These are phyloP conservation scores for Parazoanthus swiftii DNA, from an alignment of 92 coral and sea anemone genomes.

Conservation along the genomic window DNA sequence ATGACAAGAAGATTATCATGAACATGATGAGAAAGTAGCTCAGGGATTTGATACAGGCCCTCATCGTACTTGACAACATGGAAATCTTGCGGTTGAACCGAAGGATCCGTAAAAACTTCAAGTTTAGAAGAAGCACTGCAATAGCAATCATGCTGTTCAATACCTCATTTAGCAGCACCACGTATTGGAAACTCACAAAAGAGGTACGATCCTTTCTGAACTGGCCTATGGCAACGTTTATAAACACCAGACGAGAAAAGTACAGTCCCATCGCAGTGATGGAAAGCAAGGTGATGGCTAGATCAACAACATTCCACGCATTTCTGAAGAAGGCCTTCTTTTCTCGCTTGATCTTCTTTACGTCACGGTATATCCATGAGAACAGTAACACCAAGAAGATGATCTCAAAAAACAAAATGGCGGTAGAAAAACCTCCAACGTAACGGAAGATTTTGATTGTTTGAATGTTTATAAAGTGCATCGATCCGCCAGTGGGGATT, in stretches of 20 bases:
- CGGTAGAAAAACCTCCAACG: constrained; percentile 72
- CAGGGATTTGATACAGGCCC: constrained; percentile 60
- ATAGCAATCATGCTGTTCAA: constrained; percentile 62
- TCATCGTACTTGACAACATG: constrained; percentile 70
- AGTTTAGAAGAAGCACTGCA: constrained; percentile 70
- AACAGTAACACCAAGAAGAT: constrained; percentile 64
- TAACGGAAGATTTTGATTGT: constrained; percentile 82
- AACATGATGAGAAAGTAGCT: constrained; percentile 72
- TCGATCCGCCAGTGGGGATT: constrained; percentile 75
- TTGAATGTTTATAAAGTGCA: constrained; percentile 68
- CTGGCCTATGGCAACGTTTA: constrained; percentile 54
- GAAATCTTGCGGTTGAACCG: constrained; percentile 88
- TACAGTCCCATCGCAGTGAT: constrained; percentile 68
- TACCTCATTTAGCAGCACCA: constrained; percentile 71
- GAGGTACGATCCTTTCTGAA: constrained; percentile 64
- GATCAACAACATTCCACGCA: constrained; percentile 84
- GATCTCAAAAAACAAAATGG: constrained; percentile 75
- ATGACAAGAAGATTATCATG: constrained; percentile 67
- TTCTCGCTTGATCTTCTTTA: constrained; percentile 64
- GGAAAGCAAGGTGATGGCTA: constrained; percentile 57
- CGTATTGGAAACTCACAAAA: constrained; percentile 93
- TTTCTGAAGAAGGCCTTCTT: constrained; percentile 58
- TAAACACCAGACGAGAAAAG: constrained; percentile 74
- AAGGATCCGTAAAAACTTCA: constrained; percentile 84
- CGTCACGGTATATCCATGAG: constrained; percentile 79